Evolutionary conservation across 2,888 invertebrate species (phyloP).

Genomic region (Cantharis flavilabris): DNA sequence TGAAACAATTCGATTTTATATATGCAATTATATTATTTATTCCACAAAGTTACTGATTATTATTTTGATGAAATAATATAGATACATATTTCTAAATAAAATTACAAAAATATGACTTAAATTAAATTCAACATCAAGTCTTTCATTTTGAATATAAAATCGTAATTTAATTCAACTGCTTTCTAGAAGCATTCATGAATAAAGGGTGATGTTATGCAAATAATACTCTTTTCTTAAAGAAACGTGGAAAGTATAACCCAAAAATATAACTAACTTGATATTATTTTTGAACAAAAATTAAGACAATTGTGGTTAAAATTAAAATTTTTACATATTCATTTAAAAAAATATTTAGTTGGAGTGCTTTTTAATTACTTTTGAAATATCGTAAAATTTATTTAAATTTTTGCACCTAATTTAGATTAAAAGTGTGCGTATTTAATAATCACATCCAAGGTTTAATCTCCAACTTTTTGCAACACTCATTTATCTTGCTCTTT

Average conservation of each 20-base stretch:
- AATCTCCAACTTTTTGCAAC: slow-evolving; percentile 12
- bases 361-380: neutral
- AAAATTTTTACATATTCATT: neutral
- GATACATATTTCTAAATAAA: neutral
- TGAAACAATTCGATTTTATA: no score
- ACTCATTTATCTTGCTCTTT: slow-evolving; percentile 25
- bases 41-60: neutral
- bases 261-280: neutral
- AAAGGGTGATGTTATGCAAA: slow-evolving; percentile 40
- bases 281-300: slow-evolving; percentile 13
- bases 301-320: slow-evolving; percentile 33
- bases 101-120: slow-evolving; percentile 29
- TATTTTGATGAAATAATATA: neutral
- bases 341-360: neutral
- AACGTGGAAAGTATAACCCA: neutral
- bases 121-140: slow-evolving; percentile 33
- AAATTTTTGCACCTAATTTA: neutral
- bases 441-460: slow-evolving; percentile 8
- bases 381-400: neutral
- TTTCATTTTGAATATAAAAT: slow-evolving; percentile 39
- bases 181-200: slow-evolving; percentile 17
- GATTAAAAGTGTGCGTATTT: neutral
- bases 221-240: slow-evolving; percentile 28
- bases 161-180: slow-evolving; percentile 37
- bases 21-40: neutral